Conservation (phyloP, 2,888 invertebrate genomes). For the Cryptocephalus moraei region DNA sequence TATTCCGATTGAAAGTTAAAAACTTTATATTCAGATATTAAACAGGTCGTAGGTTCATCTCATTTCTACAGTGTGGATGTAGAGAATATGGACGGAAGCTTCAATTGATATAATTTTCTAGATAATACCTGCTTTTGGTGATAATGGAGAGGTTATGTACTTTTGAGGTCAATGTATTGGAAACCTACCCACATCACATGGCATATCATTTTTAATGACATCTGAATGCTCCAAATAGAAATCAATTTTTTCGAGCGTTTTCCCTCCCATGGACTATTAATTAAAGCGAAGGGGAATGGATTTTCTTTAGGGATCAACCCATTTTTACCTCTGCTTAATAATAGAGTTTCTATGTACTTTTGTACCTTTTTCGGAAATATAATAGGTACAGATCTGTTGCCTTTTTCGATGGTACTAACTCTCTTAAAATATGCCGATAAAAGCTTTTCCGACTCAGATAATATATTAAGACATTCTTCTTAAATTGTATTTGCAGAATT, state of each 20-base stretch:
- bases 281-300: constrained; percentile 16
- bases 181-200: too few relatives aligned
- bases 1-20: too few relatives aligned
- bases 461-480: constrained; percentile 10
- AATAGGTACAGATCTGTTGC: constrained; percentile 11
- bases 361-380: constrained; percentile 4
- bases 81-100: too few relatives aligned
- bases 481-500: constrained; percentile 2
- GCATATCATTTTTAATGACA: too few relatives aligned
- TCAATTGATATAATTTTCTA: too few relatives aligned
- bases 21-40: too few relatives aligned
- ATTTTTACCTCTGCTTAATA: constrained; percentile 9
- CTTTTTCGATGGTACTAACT: constrained; percentile 12
- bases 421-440: constrained; percentile 13
- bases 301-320: constrained; percentile 13
- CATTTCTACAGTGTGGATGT: too few relatives aligned
- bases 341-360: constrained; percentile 1
- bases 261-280: constrained; percentile 9
- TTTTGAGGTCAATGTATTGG: too few relatives aligned
- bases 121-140: too few relatives aligned
- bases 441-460: constrained; percentile 15
- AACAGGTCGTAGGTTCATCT: too few relatives aligned
- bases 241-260: constrained; percentile 14
- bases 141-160: too few relatives aligned
- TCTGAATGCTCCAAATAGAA: neutral